phyloP scores from a whole-genome alignment of 2,113 vertebrate genomes.

The Platichthys flesus region DNA sequence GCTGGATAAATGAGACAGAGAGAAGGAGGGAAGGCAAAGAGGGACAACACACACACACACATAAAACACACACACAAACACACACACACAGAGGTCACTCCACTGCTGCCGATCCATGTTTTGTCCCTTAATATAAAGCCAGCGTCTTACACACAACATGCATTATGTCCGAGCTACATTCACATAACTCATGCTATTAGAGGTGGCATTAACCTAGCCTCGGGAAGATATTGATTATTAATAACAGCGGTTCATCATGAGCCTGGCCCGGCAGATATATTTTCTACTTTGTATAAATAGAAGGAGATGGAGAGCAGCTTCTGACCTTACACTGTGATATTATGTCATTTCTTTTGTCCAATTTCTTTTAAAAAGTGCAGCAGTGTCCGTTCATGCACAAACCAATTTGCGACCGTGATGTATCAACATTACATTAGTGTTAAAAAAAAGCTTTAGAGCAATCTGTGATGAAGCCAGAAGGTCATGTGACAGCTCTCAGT shows the following conservation, averaged over 20 bases:
- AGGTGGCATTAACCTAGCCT: conserved; percentile 19
- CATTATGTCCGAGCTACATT: conserved; percentile 44
- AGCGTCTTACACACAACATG: conserved; percentile 52
- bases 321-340: not conserved
- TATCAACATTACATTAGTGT: not conserved
- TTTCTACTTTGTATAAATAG: conserved; percentile 15
- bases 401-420: not conserved
- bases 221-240: conserved; percentile 55
- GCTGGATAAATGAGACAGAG: conserved; percentile 64
- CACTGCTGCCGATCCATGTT: conserved; percentile 45
- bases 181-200: conserved; percentile 31
- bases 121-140: conserved; percentile 52
- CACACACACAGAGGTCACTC: conserved; percentile 35
- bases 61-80: not conserved
- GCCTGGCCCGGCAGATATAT: not conserved
- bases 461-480: not conserved
- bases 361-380: not conserved
- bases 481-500: not conserved
- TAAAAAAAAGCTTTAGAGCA: not conserved
- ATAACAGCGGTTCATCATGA: conserved; percentile 37
- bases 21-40: conserved; percentile 43
- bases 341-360: not conserved
- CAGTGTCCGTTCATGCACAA: not conserved
- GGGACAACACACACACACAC: conserved; percentile 7
- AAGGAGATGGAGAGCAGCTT: not conserved